Percentiles rank a stretch among this genome's conserved stretches.
These are phyloP conservation scores for Plebejus melissa DNA, from an alignment of 2,888 invertebrate species.

Conservation along the genomic window DNA sequence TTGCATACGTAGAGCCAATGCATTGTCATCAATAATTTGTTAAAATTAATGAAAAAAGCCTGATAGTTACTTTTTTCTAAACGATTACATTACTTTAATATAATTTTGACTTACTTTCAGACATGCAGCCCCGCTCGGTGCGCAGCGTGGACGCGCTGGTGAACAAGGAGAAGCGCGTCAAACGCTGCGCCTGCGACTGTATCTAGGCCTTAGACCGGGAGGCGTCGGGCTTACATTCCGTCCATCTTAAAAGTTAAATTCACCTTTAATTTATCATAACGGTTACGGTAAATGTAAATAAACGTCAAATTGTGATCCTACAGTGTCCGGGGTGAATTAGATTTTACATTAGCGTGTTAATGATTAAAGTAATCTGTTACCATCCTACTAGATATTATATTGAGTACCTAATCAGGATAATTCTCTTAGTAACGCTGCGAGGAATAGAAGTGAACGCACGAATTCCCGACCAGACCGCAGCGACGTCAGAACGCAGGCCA, in stretches of 20 bases:
- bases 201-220: slow-evolving; percentile 63
- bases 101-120: slow-evolving; percentile 66
- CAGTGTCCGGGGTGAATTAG: slow-evolving; percentile 18
- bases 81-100: neutral
- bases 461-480: slow-evolving; percentile 27
- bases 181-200: slow-evolving; percentile 88
- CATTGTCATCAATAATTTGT: too few relatives aligned
- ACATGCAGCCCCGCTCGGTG: slow-evolving; percentile 86
- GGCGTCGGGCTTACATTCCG: slow-evolving; percentile 42
- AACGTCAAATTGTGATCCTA: slow-evolving; percentile 24
- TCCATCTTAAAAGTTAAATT: slow-evolving; percentile 36
- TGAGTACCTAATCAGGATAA: slow-evolving; percentile 1
- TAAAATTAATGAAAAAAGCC: too few relatives aligned
- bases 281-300: slow-evolving; percentile 45
- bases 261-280: slow-evolving; percentile 35
- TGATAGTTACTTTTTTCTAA: too few relatives aligned
- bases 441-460: slow-evolving; percentile 5
- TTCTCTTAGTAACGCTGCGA: neutral
- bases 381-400: slow-evolving; percentile 12
- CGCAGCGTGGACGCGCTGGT: slow-evolving; percentile 79
- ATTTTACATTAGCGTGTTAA: neutral
- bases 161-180: slow-evolving; percentile 82
- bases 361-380: slow-evolving; percentile 2
- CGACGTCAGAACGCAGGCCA: slow-evolving; percentile 29
- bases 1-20: too few relatives aligned